Evolutionary conservation across 1,140 invertebrate genomes (phyloP).

Genomic region (Penaeus vannamei): DNA sequence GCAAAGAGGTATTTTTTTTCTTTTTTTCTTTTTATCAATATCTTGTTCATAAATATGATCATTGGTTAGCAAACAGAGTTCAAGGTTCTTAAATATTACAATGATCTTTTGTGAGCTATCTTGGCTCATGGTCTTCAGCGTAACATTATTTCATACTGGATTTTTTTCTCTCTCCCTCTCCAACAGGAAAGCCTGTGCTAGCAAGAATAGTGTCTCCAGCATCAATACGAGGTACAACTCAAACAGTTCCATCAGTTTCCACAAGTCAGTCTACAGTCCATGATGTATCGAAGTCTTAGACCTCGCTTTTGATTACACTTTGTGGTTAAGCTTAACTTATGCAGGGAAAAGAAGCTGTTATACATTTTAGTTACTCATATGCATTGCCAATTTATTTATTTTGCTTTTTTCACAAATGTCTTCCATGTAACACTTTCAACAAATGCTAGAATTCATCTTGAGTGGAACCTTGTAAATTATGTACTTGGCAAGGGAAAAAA

Average conservation of each 20-base stretch:
- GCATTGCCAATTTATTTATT: slow-evolving; percentile 18
- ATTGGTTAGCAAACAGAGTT: too few relatives aligned
- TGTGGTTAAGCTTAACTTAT: background rate
- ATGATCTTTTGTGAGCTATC: background rate
- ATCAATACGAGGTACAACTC: slow-evolving; percentile 36
- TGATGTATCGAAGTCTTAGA: slow-evolving; percentile 37
- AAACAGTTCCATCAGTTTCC: slow-evolving; percentile 12
- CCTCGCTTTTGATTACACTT: background rate
- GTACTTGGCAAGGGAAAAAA: background rate
- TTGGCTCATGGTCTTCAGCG: background rate
- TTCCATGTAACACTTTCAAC: background rate
- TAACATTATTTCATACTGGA: background rate
- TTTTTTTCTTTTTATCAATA: too few relatives aligned
- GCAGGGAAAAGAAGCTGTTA: background rate
- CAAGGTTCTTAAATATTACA: too few relatives aligned
- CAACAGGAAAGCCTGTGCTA: slow-evolving; percentile 54
- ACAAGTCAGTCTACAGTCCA: slow-evolving; percentile 7
- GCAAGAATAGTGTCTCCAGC: slow-evolving; percentile 56
- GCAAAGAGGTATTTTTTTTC: slow-evolving; percentile 43
- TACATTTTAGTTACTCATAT: slow-evolving; percentile 8
- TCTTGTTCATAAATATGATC: too few relatives aligned
- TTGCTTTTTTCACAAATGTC: slow-evolving; percentile 1
- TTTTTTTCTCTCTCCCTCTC: background rate
- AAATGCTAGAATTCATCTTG: background rate
- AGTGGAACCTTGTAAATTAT: slow-evolving; percentile 1